These are phyloP conservation scores for Toxotes jaculatrix DNA, from an alignment of 2,113 vertebrate genomes.

Conservation along the genomic window DNA sequence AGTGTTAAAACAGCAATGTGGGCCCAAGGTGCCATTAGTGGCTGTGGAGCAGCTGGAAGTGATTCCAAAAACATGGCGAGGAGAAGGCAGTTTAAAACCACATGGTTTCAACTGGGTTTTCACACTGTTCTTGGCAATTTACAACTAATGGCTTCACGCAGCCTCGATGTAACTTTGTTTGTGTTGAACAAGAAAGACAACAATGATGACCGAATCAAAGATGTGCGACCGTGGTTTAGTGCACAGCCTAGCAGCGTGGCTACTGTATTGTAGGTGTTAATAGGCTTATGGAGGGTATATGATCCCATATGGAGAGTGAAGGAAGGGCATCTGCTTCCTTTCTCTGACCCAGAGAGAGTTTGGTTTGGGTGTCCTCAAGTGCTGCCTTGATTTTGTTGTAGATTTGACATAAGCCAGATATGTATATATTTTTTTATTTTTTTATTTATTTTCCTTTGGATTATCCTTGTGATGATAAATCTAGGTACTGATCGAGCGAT, in stretches of 20 bases:
- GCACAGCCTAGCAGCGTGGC: constrained; percentile 27
- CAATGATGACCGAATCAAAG: constrained; percentile 41
- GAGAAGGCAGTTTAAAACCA: constrained; percentile 89
- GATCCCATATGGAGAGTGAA: constrained; percentile 71
- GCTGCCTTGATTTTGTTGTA: constrained; percentile 41
- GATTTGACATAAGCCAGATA: constrained; percentile 14
- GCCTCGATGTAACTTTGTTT: constrained; percentile 67
- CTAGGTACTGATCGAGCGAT: background rate
- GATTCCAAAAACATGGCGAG: constrained; percentile 88
- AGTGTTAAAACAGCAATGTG: constrained; percentile 79
- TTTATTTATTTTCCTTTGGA: too few relatives aligned
- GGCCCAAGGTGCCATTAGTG: constrained; percentile 85
- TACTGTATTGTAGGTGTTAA: constrained; percentile 75
- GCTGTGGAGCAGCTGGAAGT: constrained; percentile 93
- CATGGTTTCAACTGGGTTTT: constrained; percentile 91
- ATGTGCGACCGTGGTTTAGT: constrained; percentile 42
- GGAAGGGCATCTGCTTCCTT: constrained; percentile 75
- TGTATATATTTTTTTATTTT: background rate
- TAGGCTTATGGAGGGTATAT: constrained; percentile 69
- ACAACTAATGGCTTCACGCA: constrained; percentile 80
- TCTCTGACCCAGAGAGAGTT: constrained; percentile 60
- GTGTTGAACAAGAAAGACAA: constrained; percentile 57
- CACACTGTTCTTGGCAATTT: constrained; percentile 92
- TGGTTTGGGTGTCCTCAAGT: constrained; percentile 49
- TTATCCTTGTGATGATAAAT: background rate